A percentile compares a stretch with the other conserved stretches of the same genome.
Conservation (phyloP, 2,888 invertebrate genomes). For the Cacoxenus indagator region DNA sequence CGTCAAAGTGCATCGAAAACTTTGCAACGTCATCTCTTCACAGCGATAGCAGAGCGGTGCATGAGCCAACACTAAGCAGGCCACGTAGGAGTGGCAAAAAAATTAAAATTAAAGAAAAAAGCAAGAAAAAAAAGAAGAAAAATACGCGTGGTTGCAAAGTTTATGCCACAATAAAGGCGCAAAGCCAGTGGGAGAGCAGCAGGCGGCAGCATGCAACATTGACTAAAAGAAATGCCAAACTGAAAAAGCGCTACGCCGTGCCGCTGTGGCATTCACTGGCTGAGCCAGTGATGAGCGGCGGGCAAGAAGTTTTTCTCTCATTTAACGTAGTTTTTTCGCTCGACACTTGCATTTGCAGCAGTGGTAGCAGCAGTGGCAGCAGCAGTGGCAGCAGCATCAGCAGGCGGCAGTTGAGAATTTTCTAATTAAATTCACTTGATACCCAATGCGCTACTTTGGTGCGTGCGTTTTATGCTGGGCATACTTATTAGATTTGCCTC, state of each 20-base stretch:
- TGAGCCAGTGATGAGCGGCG: neutral
- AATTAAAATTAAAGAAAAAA: neutral
- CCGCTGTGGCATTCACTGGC: neutral
- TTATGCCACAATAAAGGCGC: no score
- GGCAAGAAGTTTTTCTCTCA: neutral
- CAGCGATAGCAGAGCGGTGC: no score
- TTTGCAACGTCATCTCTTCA: neutral
- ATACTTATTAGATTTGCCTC: constrained; percentile 36
- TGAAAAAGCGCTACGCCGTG: neutral
- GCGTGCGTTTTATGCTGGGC: constrained; percentile 42
- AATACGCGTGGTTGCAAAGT: neutral
- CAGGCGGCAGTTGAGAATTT: constrained; percentile 52
- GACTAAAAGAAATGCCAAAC: neutral
- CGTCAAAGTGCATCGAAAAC: constrained; percentile 10
- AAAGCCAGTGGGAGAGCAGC: neutral
- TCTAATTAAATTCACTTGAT: constrained; percentile 67
- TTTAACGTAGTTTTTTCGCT: constrained; percentile 28
- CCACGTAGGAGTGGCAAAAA: neutral
- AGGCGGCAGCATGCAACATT: no score
- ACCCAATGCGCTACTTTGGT: constrained; percentile 43
- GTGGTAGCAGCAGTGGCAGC: neutral
- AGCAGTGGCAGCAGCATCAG: neutral
- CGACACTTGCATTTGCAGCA: neutral
- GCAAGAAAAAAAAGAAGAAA: neutral
- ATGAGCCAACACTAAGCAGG: neutral